Base-by-base conservation (phyloP, 92 coral and sea anemone species). In the Umimayanthus chanpuru region DNA sequence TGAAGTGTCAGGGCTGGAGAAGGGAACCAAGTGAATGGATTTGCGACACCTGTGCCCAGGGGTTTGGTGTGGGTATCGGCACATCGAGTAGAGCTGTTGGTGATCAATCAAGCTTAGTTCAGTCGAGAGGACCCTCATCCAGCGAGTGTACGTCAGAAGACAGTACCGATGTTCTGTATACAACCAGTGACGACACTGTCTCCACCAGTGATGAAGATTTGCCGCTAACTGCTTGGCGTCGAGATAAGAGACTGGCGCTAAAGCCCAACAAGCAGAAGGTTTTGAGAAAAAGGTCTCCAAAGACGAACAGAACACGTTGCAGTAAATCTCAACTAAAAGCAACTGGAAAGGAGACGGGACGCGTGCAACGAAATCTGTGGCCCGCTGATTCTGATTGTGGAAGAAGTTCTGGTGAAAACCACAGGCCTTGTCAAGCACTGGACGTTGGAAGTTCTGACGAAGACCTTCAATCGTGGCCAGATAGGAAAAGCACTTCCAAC, bases 1-100 rank as follows among this genome's bases (percentile, higher is more conserved):
- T 94, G 15, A 87, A 89, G 29, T 96, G 99, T 67, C 94, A 92
- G 81, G 88, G 86, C 79, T 95, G 97, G 98, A 79, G 30, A 39
- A 81, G 56, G n/a, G 61, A 88, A 53, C 97, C 96, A n/a, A 80
- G 82, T 3, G 84, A 65, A 68, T 93, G 94, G 92, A 78, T 84
- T 5, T 96, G 99, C 50, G 88, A 84, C 3, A 88, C 81, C 26
- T 96, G 98, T 73, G 93, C 78, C 11, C 82, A 75, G 32, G 89
- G 79, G 4, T 38, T 80, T 20, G 78, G 85, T 23, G 56, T 25
- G 26, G 8, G 26, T 40, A 30, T 66, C 39, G 67, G 88, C 14
- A 88, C 88, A 2, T 79, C 87, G 20, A 39, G 74, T 36, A 64
- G 83, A 76, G 77, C 77, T n/a, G 50, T 89, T 9, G 92, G 90